These are phyloP conservation scores for Xerus rutilus DNA, from an alignment of 2,797 vertebrate genomes.

Conservation along the genomic window DNA sequence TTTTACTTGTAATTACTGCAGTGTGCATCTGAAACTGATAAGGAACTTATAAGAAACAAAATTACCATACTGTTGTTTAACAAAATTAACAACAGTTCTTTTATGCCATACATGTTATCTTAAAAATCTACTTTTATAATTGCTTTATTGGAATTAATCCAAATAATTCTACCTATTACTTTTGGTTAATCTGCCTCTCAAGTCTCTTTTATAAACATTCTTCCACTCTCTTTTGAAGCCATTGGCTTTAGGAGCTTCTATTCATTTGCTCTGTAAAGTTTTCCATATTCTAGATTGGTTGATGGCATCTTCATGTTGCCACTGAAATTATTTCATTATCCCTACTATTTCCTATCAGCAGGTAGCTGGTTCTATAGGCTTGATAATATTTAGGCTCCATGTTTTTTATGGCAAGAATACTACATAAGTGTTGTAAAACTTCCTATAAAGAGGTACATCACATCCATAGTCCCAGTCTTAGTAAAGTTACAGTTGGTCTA, in stretches of 20 bases:
- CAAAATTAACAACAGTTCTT: neutral
- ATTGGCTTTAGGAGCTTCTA: neutral
- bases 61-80: neutral
- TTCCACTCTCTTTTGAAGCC: neutral
- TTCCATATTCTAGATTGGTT: neutral
- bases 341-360: neutral
- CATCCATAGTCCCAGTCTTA: neutral
- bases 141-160: neutral
- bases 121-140: neutral
- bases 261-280: neutral
- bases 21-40: neutral
- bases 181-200: neutral
- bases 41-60: conserved; percentile 11
- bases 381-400: neutral
- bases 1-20: neutral
- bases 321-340: neutral
- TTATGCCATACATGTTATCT: neutral
- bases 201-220: neutral
- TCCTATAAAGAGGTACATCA: neutral
- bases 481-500: neutral
- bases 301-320: neutral
- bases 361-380: neutral
- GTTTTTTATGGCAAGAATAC: neutral
- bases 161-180: neutral
- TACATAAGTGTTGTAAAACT: neutral